A percentile compares a stretch with the other conserved stretches of the same genome.
Evolutionary conservation across 1,140 invertebrate species (phyloP).

Genomic region (Hormaphis cornu): DNA sequence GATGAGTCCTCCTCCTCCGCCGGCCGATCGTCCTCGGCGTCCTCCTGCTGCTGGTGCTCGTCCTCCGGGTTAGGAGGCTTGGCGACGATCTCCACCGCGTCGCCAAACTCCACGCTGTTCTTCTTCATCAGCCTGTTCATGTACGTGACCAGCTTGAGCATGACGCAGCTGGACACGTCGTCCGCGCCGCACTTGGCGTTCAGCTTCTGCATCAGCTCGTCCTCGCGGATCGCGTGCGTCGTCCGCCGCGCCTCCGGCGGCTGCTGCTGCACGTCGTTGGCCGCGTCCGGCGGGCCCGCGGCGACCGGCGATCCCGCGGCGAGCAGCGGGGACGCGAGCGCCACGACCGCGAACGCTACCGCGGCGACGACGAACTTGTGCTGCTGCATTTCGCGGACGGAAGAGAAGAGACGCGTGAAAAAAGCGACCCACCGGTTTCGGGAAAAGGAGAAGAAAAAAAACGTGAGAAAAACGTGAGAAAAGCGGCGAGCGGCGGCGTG

Average conservation of each 20-base stretch:
- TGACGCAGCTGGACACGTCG: slow-evolving; percentile 66
- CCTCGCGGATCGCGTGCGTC: slow-evolving; percentile 45
- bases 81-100: slow-evolving; percentile 65
- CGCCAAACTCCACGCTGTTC: slow-evolving; percentile 59
- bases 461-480: too few relatives aligned
- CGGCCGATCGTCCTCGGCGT: background rate
- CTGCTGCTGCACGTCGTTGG: background rate
- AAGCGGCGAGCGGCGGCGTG: too few relatives aligned
- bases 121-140: slow-evolving; percentile 72
- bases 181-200: slow-evolving; percentile 63
- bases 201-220: slow-evolving; percentile 58
- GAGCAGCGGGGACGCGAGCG: background rate
- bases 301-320: background rate
- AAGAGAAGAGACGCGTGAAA: too few relatives aligned
- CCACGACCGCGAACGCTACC: background rate
- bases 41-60: slow-evolving; percentile 21
- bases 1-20: background rate
- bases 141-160: slow-evolving; percentile 67
- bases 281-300: background rate
- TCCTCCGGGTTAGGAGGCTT: slow-evolving; percentile 41
- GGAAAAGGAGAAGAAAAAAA: too few relatives aligned
- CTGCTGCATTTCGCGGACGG: too few relatives aligned
- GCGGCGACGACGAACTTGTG: slow-evolving; percentile 36
- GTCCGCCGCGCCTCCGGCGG: background rate
- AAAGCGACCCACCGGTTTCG: too few relatives aligned